Conservation (phyloP, 53 echinoderm and acorn worm genomes). For the Paracentrotus lividus region DNA sequence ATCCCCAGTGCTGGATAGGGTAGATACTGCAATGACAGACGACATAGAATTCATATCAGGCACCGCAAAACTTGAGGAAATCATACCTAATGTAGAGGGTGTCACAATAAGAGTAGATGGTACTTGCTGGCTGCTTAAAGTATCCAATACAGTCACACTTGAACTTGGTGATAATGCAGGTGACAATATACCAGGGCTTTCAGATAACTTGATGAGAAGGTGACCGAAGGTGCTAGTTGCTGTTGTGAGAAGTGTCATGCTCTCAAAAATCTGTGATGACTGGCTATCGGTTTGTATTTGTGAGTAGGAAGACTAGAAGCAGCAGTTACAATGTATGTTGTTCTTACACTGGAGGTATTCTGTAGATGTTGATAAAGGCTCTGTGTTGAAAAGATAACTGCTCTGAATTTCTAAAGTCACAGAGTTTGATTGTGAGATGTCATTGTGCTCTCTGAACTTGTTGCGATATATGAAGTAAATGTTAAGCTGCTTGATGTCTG, state of each 20-base stretch:
- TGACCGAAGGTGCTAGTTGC: background rate
- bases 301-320: background rate
- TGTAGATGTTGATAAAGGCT: background rate
- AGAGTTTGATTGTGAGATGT: background rate
- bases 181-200: background rate
- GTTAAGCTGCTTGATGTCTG: conserved; percentile 1
- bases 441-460: background rate
- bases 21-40: background rate
- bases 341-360: background rate
- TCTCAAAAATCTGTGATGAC: conserved; percentile 14
- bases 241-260: background rate
- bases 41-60: background rate
- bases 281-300: background rate
- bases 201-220: background rate
- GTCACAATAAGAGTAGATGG: background rate
- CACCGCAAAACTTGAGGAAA: conserved; percentile 15
- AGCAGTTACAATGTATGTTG: background rate
- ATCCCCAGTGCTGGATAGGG: background rate
- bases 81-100: conserved; percentile 19
- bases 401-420: conserved; percentile 10
- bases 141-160: background rate
- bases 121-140: background rate
- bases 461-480: background rate
- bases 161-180: background rate
- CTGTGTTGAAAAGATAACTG: background rate